Evolutionary conservation across 1,140 invertebrate genomes (phyloP), one percentile per base, ranked within the genome.

Genomic region (Zaprionus tsacasi): DNA sequence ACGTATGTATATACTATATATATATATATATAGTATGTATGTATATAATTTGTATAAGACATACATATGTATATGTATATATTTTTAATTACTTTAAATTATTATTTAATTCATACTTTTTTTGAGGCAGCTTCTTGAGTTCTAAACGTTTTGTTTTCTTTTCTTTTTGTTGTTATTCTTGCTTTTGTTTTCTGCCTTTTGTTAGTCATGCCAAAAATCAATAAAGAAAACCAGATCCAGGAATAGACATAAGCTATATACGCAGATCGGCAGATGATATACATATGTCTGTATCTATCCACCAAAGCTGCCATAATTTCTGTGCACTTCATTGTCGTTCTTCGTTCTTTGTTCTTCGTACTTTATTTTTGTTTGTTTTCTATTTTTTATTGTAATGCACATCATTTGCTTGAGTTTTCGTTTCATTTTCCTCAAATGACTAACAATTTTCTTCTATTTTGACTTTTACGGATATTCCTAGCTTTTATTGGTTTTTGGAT

Each of bases 311-410:
- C 35, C 17, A 21, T 67, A 38, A 75, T 70, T 73, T 65, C 60
- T 50, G 64, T 78, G 69, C 70, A 54, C 78, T 56, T 57, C 36
- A 61, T 65, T 77, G 13, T 30, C 38, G 7, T 8, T 45, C 2
- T 45, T 63, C 27, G 55, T 75, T 21, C 21, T 21, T 21, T 21
- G 21, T 21, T 21, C 21, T 21, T 21, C 1, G 21, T 21, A n/a
- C n/a, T n/a, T n/a, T 21, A 1, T 21, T 21, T 21, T 38, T 4
- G 30, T 27, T 69, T 58, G 12, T 0, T 69, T 69, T 54, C 73
- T 36, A 67, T 33, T 59, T 83, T 27, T 85, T 86, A 86, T 81
- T 86, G 82, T 86, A 71, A 79, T 86, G 75, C 82, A 86, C 79
- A 54, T 67, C 50, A 61, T 66, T 78, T 60, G 0, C 25, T 70